phyloP scores from a whole-genome alignment of 2,113 vertebrate genomes.

The Urocitellus parryii region DNA sequence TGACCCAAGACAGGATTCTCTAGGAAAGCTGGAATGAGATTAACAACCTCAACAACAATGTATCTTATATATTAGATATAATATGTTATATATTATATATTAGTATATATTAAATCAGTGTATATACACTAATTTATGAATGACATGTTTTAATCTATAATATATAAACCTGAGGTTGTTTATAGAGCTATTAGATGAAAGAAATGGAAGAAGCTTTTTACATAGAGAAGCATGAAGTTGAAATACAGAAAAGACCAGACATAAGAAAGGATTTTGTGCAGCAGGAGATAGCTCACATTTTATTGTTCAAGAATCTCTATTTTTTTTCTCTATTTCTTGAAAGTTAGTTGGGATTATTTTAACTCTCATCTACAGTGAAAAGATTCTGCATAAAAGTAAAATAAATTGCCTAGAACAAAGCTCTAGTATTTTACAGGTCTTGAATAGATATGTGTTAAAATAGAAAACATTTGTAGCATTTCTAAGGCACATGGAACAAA shows the following conservation, averaged over 20 bases:
- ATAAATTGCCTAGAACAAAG: not conserved
- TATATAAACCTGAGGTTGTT: not conserved
- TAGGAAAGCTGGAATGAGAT: not conserved
- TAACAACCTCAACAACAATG: no score
- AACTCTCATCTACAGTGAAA: not conserved
- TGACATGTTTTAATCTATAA: not conserved
- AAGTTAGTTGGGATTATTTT: not conserved
- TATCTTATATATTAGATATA: no score
- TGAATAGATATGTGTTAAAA: not conserved
- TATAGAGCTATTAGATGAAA: not conserved
- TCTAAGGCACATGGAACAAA: not conserved
- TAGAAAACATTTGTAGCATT: not conserved
- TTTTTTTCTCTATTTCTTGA: not conserved
- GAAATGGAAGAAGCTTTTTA: not conserved
- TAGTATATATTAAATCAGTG: no score
- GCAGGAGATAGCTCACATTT: not conserved
- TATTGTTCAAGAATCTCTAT: not conserved
- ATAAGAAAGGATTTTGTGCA: not conserved
- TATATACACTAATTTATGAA: no score
- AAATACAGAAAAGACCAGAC: not conserved
- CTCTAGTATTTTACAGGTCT: not conserved
- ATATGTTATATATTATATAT: no score
- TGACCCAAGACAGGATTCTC: not conserved
- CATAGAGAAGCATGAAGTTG: not conserved
- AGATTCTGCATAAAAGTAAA: not conserved